A percentile compares a stretch with the other conserved stretches of the same genome.
Evolutionary conservation across 1,140 invertebrate genomes (phyloP).

Genomic region (Xylocopa sonorina): DNA sequence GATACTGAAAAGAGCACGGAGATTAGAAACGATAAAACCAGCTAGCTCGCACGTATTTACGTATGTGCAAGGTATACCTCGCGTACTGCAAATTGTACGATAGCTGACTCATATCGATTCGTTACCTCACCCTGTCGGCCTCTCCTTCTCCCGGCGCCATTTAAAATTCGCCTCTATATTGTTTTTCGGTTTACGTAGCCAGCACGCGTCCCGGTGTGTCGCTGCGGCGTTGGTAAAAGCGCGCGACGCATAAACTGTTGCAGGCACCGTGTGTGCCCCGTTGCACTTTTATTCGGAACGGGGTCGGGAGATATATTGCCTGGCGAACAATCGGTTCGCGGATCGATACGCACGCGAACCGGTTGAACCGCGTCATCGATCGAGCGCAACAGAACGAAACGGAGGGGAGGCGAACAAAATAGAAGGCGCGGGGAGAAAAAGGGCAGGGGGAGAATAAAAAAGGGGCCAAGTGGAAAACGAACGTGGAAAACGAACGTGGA

Average conservation of each 20-base stretch:
- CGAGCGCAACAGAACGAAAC: not conserved
- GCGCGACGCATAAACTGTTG: constrained; percentile 27
- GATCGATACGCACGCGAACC: constrained; percentile 32
- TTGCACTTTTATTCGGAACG: constrained; percentile 32
- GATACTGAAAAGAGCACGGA: too few species aligned
- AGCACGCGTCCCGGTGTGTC: not conserved
- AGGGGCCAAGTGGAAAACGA: constrained; percentile 5
- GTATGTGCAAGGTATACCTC: not conserved
- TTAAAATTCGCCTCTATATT: constrained; percentile 26
- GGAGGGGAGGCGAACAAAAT: not conserved
- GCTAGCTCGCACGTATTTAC: too few species aligned
- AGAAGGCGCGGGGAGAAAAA: not conserved
- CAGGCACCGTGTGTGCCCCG: not conserved
- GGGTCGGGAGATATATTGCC: constrained; percentile 1
- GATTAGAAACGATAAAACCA: not conserved
- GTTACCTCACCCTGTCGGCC: not conserved
- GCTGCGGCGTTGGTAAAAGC: constrained; percentile 7
- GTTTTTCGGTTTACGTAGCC: constrained; percentile 17
- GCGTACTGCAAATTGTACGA: not conserved
- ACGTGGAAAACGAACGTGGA: constrained; percentile 18
- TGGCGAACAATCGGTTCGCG: constrained; percentile 2
- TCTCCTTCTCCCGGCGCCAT: not conserved
- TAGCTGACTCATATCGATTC: not conserved
- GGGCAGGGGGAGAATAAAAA: not conserved
- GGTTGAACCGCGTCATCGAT: constrained; percentile 41